Evolutionary conservation across 2,113 vertebrate genomes (phyloP).

Genomic region (Misgurnus mizolepis): DNA sequence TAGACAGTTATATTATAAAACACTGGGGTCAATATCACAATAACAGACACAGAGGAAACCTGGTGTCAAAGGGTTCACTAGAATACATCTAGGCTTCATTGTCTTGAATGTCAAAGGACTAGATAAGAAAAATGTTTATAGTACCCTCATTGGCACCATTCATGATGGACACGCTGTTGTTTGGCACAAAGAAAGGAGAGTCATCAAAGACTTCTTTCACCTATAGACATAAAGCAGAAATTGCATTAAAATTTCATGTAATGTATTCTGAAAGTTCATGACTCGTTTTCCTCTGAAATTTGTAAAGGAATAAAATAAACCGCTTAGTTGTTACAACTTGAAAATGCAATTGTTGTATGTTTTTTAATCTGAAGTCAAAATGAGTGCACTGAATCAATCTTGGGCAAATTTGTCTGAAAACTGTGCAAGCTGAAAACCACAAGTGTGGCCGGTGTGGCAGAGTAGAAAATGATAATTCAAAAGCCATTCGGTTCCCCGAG

Average conservation of each 20-base stretch:
- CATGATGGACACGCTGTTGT: conserved; percentile 91
- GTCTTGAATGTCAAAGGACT: no score
- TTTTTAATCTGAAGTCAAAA: conserved; percentile 39
- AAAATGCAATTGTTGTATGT: not conserved
- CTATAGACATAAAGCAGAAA: conserved; percentile 65
- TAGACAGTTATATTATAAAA: conserved; percentile 13
- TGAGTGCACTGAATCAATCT: conserved; percentile 42
- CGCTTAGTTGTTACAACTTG: conserved; percentile 22
- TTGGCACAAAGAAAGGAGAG: conserved; percentile 92
- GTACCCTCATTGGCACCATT: conserved; percentile 93
- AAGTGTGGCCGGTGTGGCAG: conserved; percentile 67
- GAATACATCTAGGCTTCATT: not conserved
- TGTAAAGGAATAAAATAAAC: not conserved
- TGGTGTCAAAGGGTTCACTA: not conserved
- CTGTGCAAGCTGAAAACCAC: conserved; percentile 64
- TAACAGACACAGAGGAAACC: conserved; percentile 4
- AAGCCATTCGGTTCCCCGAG: conserved; percentile 64
- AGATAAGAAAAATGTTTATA: not conserved
- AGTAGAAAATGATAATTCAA: conserved; percentile 68
- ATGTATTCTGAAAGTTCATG: not conserved
- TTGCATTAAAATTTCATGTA: not conserved
- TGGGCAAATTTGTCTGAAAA: conserved; percentile 54
- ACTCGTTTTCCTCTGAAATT: conserved; percentile 20
- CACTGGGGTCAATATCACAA: conserved; percentile 12
- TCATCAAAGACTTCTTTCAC: conserved; percentile 86